These are phyloP conservation scores for Rapana venosa DNA, from an alignment of 2,888 invertebrate genomes.

Conservation along the genomic window DNA sequence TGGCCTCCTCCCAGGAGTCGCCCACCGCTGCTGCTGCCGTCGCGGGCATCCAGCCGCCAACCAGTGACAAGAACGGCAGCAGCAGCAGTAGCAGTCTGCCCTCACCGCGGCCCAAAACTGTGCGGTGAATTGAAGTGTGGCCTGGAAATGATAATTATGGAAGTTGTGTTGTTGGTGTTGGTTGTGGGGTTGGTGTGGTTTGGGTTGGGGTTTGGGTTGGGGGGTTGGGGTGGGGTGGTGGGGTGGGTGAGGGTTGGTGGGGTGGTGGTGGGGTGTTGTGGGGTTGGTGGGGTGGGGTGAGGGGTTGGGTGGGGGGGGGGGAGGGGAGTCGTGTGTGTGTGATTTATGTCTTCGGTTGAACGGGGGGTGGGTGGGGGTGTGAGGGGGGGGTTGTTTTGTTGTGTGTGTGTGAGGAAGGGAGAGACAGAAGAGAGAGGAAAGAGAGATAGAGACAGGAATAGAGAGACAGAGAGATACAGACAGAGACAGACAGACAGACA, in stretches of 20 bases:
- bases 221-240: background rate
- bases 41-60: too few relatives aligned
- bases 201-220: background rate
- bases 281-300: background rate
- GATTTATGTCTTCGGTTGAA: background rate
- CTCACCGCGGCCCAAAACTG: slow-evolving; percentile 37
- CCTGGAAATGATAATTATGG: too few relatives aligned
- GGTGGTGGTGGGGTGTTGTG: background rate
- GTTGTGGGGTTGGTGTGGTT: too few relatives aligned
- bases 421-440: too few relatives aligned
- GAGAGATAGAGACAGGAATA: background rate
- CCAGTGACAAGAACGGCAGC: too few relatives aligned
- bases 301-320: background rate
- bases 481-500: background rate
- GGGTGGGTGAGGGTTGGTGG: background rate
- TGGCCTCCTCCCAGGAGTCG: too few relatives aligned
- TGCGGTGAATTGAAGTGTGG: slow-evolving; percentile 19
- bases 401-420: too few relatives aligned
- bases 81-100: background rate
- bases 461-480: too few relatives aligned
- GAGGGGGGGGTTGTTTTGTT: background rate
- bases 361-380: background rate
- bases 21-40: too few relatives aligned
- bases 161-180: too few relatives aligned
- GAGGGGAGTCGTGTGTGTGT: background rate